phyloP scores from a whole-genome alignment of 2,888 invertebrate species.

The Dromius quadrimaculatus region DNA sequence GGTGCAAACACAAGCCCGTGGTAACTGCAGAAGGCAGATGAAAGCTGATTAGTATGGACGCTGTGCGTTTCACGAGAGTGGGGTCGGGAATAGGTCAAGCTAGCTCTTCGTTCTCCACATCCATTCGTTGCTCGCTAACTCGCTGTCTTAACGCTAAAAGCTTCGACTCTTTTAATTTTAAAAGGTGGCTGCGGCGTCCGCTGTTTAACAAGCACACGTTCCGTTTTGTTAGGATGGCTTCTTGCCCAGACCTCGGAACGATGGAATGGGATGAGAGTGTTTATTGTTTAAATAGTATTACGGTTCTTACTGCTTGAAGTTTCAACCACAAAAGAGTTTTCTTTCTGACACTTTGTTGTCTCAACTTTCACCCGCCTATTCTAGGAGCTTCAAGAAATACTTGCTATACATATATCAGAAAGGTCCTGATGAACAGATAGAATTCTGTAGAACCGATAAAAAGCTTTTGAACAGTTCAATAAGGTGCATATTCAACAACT shows the following conservation, averaged over 20 bases:
- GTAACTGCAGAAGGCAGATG: slow-evolving; percentile 17
- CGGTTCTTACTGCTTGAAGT: slow-evolving; percentile 27
- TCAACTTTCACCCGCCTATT: neutral
- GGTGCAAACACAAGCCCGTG: slow-evolving; percentile 14
- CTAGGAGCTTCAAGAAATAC: neutral
- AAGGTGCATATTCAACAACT: too few species aligned
- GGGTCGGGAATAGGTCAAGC: slow-evolving; percentile 50
- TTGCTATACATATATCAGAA: neutral
- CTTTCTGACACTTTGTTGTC: neutral
- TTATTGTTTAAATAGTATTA: slow-evolving; percentile 37
- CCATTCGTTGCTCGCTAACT: slow-evolving; percentile 42
- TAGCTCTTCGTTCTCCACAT: slow-evolving; percentile 25
- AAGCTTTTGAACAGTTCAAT: too few species aligned
- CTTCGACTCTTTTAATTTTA: slow-evolving; percentile 51
- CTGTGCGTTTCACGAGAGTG: slow-evolving; percentile 38
- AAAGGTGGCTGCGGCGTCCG: slow-evolving; percentile 40
- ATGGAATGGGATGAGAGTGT: slow-evolving; percentile 31
- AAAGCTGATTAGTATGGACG: slow-evolving; percentile 50
- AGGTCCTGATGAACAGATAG: too few species aligned
- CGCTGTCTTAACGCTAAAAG: slow-evolving; percentile 51
- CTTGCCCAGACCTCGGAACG: slow-evolving; percentile 22
- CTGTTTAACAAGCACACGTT: slow-evolving; percentile 43
- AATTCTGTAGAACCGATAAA: too few species aligned
- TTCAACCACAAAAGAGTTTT: slow-evolving; percentile 28
- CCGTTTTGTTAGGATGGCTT: slow-evolving; percentile 37